These are phyloP conservation scores for Rhinogobius similis DNA, from an alignment of 2,113 vertebrate species.

Conservation along the genomic window DNA sequence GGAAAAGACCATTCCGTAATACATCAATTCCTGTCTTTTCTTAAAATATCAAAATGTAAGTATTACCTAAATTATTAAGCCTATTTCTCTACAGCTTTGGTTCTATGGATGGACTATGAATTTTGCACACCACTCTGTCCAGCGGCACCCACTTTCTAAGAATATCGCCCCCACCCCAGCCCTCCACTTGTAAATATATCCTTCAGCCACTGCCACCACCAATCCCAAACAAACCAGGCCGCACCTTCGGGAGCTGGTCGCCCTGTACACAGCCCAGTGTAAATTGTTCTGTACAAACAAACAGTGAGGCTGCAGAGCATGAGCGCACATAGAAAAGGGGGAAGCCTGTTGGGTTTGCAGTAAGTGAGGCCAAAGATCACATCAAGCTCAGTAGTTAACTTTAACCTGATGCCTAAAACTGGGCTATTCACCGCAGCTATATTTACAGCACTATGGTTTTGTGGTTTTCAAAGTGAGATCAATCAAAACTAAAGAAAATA, in stretches of 20 bases:
- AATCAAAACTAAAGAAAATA: background rate
- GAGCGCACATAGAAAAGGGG: conserved; percentile 23
- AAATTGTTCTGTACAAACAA: conserved; percentile 64
- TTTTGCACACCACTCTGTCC: background rate
- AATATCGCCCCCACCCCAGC: background rate
- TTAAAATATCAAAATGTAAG: too few relatives aligned
- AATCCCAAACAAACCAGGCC: conserved; percentile 34
- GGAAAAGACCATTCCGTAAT: too few relatives aligned
- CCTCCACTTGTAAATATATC: conserved; percentile 41
- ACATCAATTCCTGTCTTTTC: too few relatives aligned
- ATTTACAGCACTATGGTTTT: background rate
- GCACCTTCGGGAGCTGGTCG: conserved; percentile 31
- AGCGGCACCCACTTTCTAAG: background rate
- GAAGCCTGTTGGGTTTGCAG: conserved; percentile 19
- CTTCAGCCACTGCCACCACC: conserved; percentile 15
- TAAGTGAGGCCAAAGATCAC: conserved; percentile 30
- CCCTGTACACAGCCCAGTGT: conserved; percentile 43
- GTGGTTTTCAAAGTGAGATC: background rate
- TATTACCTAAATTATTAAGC: background rate
- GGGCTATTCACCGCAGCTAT: conserved; percentile 14
- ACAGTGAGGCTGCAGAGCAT: conserved; percentile 42
- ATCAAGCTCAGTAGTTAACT: conserved; percentile 4
- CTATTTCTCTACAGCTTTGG: background rate
- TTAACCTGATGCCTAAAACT: conserved; percentile 16
- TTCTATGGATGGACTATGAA: conserved; percentile 9